Evolutionary conservation across 2,888 invertebrate genomes (phyloP).

Genomic region (Apoda limacodes): DNA sequence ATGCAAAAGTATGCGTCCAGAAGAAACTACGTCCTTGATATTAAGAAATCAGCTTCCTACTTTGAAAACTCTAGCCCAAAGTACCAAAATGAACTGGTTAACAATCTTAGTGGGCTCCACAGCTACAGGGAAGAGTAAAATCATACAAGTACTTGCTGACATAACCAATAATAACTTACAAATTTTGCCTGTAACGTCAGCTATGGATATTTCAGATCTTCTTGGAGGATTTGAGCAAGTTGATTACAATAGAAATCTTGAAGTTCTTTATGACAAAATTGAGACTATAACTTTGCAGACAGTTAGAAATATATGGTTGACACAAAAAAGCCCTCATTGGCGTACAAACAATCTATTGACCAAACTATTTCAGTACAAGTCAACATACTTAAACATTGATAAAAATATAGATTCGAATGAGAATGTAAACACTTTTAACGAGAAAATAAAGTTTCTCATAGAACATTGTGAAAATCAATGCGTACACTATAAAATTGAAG

Average conservation of each 20-base stretch:
- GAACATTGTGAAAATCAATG: conserved; percentile 35
- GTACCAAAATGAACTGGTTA: conserved; percentile 93
- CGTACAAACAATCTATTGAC: conserved; percentile 36
- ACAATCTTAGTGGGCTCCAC: conserved; percentile 86
- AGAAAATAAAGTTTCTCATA: conserved; percentile 37
- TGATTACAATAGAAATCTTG: conserved; percentile 79
- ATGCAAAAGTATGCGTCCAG: conserved; percentile 38
- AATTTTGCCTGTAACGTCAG: conserved; percentile 86
- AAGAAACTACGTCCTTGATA: conserved; percentile 52
- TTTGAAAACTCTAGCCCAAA: conserved; percentile 85
- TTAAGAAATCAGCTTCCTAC: conserved; percentile 72
- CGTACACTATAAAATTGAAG: conserved; percentile 22
- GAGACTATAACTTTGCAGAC: conserved; percentile 64
- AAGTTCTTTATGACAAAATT: conserved; percentile 72
- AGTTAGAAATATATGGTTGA: conserved; percentile 56
- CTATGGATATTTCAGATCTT: conserved; percentile 95
- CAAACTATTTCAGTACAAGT: conserved; percentile 38
- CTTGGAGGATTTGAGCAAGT: conserved; percentile 98
- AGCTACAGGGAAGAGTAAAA: conserved; percentile 83
- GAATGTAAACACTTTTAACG: conserved; percentile 33
- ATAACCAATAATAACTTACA: conserved; percentile 80
- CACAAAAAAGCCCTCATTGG: conserved; percentile 27
- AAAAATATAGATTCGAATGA: conserved; percentile 22
- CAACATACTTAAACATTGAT: conserved; percentile 24
- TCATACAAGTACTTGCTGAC: conserved; percentile 81